Conservation (phyloP, 2,797 vertebrate species). For the Pelodytes ibericus region DNA sequence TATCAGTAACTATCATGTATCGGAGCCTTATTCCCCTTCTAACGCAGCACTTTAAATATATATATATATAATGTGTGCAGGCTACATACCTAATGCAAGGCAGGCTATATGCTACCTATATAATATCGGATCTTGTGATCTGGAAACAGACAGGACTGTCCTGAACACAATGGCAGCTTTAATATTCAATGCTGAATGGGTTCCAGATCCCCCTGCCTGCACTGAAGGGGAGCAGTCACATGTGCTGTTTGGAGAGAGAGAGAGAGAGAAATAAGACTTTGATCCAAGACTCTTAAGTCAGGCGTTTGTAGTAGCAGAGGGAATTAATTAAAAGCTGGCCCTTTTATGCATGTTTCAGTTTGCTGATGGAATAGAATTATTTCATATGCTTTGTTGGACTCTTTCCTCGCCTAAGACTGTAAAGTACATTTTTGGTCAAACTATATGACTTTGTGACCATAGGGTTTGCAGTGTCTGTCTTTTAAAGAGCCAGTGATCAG, state of each 20-base stretch:
- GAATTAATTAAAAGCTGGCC: slow-evolving; percentile 54
- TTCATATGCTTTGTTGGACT: slow-evolving; percentile 22
- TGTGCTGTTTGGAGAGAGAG: slow-evolving; percentile 20
- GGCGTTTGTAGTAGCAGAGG: slow-evolving; percentile 46
- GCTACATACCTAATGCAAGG: no score
- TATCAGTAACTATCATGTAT: slow-evolving; percentile 22
- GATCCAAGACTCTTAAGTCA: slow-evolving; percentile 51
- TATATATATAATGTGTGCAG: no score
- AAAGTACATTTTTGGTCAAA: no score
- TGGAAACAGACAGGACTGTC: background rate
- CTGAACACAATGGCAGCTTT: background rate
- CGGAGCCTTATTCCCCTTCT: background rate
- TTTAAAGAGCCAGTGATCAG: no score
- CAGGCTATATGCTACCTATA: background rate
- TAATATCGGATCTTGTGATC: background rate
- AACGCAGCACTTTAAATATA: background rate
- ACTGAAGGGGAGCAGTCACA: slow-evolving; percentile 35
- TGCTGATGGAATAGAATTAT: slow-evolving; percentile 33
- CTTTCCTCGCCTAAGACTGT: background rate
- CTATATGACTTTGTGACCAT: background rate
- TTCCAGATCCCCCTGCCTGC: slow-evolving; percentile 8
- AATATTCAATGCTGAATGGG: slow-evolving; percentile 2
- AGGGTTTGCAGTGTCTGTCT: no score
- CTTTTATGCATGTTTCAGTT: slow-evolving; percentile 14
- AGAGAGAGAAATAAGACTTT: slow-evolving; percentile 29